Evolutionary conservation across 2,888 invertebrate species (phyloP).

Genomic region (Amblyteles armatorius): DNA sequence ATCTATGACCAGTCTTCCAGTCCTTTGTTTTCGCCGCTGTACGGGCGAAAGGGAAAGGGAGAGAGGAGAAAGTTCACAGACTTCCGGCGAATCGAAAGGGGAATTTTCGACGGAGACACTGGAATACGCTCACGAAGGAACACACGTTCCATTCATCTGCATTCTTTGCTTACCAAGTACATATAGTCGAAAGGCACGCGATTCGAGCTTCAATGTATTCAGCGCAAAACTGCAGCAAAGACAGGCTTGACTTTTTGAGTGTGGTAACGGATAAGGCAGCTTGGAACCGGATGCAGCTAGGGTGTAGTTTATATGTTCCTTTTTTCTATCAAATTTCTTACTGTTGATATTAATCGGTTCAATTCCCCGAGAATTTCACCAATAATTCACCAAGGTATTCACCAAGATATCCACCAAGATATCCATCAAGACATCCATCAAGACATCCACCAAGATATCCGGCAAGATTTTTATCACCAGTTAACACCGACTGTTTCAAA

Average conservation of each 20-base stretch:
- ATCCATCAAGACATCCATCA: too few relatives aligned
- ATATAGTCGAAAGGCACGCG: conserved; percentile 43
- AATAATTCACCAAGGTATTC: too few relatives aligned
- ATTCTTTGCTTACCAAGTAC: conserved; percentile 49
- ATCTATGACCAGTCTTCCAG: conserved; percentile 55
- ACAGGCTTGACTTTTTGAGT: not conserved
- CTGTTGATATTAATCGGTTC: not conserved
- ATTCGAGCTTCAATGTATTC: conserved; percentile 30
- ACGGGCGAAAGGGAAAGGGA: not conserved
- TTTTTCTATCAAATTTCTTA: not conserved
- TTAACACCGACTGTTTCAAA: not conserved
- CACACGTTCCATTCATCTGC: conserved; percentile 59
- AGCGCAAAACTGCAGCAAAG: conserved; percentile 8
- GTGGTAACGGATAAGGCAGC: not conserved
- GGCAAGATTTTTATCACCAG: not conserved
- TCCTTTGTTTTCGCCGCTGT: conserved; percentile 57
- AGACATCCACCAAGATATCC: too few relatives aligned
- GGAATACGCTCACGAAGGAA: conserved; percentile 52
- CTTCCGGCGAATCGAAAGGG: conserved; percentile 54
- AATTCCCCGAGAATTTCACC: not conserved
- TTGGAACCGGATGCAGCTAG: not conserved
- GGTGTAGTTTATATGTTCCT: not conserved
- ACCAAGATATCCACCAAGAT: too few relatives aligned
- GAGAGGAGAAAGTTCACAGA: conserved; percentile 39
- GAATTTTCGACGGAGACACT: conserved; percentile 47